phyloP scores from a whole-genome alignment of 2,113 vertebrate species.

The Ginglymostoma cirratum region DNA sequence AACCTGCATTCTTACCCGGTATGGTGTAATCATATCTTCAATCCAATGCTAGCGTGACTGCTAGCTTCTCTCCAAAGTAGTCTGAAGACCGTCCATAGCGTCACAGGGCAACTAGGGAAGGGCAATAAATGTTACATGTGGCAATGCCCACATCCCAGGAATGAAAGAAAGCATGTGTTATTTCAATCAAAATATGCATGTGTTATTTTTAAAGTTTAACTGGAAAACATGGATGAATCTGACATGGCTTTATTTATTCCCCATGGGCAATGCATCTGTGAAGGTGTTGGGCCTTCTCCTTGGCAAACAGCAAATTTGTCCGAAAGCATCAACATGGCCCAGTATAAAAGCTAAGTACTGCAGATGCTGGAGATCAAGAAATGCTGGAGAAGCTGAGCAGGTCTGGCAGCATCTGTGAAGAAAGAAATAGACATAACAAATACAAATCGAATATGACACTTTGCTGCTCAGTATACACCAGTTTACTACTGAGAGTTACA shows the following conservation, averaged over 20 bases:
- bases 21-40: background rate
- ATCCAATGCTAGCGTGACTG: background rate
- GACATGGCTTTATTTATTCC: background rate
- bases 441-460: too few species aligned
- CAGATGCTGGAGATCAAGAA: too few species aligned
- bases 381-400: too few species aligned
- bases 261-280: background rate
- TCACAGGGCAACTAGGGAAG: background rate
- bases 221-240: background rate
- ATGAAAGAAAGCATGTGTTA: background rate
- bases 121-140: background rate
- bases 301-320: too few species aligned
- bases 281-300: background rate
- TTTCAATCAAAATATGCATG: background rate
- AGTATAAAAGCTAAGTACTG: too few species aligned
- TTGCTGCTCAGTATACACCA: too few species aligned
- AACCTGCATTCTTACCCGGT: background rate
- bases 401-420: too few species aligned
- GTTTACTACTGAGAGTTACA: too few species aligned
- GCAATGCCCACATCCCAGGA: background rate
- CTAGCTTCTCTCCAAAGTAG: background rate
- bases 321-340: too few species aligned
- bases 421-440: too few species aligned
- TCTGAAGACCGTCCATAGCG: background rate
- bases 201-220: background rate